Evolutionary conservation across 1,140 invertebrate species (phyloP).

Genomic region (Druon quercuslanigerum): DNA sequence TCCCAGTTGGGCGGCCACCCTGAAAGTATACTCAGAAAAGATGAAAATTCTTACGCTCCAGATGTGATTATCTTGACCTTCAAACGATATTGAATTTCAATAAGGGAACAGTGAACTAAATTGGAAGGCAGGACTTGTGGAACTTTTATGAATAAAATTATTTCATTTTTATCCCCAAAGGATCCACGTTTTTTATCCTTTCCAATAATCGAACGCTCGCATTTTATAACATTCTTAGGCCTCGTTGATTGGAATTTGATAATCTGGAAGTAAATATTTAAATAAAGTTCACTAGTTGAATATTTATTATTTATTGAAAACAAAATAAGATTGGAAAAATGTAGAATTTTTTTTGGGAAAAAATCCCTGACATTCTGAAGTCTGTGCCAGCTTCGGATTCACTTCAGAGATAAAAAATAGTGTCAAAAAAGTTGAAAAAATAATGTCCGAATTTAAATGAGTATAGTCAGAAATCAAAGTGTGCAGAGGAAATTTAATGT

Average conservation of each 20-base stretch:
- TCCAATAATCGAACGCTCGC: slow-evolving; percentile 25
- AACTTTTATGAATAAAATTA: slow-evolving; percentile 41
- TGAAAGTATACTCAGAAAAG: too few relatives aligned
- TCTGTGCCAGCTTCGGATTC: too few relatives aligned
- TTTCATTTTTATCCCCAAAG: slow-evolving; percentile 37
- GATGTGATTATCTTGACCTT: slow-evolving; percentile 38
- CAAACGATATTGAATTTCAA: slow-evolving; percentile 49
- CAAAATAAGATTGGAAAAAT: too few relatives aligned
- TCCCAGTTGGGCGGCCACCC: too few relatives aligned
- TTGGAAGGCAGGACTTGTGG: slow-evolving; percentile 53
- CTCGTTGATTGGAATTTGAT: slow-evolving; percentile 37
- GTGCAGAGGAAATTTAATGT: too few relatives aligned
- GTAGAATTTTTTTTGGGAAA: too few relatives aligned
- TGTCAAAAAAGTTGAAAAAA: too few relatives aligned
- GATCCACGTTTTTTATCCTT: slow-evolving; percentile 35
- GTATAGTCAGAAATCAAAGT: too few relatives aligned
- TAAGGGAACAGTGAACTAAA: slow-evolving; percentile 48
- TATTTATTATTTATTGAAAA: slow-evolving; percentile 7
- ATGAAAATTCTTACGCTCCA: slow-evolving; percentile 40
- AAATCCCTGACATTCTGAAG: too few relatives aligned
- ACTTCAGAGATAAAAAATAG: too few relatives aligned
- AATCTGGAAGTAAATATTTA: slow-evolving; percentile 21
- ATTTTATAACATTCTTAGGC: background rate
- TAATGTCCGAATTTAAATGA: too few relatives aligned
- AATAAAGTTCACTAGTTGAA: background rate